phyloP scores from a whole-genome alignment of 2,888 invertebrate genomes.

The Sthenelais limicola region DNA sequence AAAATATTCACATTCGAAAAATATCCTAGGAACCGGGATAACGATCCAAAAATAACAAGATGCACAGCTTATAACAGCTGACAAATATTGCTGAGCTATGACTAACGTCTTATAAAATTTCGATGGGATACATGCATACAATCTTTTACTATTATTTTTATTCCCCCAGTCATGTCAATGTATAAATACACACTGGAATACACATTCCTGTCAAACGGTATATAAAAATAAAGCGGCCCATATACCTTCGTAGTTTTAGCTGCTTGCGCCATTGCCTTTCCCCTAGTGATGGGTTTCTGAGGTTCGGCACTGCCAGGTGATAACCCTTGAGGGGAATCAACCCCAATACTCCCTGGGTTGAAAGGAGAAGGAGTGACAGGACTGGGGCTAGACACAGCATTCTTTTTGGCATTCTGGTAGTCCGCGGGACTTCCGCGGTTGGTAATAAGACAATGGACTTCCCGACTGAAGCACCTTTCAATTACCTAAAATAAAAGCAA shows the following conservation, averaged over 20 bases:
- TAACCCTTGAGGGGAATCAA: constrained; percentile 45
- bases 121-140: too few relatives aligned
- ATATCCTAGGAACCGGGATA: too few relatives aligned
- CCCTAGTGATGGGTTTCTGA: constrained; percentile 54
- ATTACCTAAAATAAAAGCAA: constrained; percentile 20
- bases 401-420: constrained; percentile 31
- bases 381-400: constrained; percentile 51
- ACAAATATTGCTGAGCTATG: too few relatives aligned
- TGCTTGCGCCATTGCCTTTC: constrained; percentile 57
- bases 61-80: too few relatives aligned
- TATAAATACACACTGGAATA: too few relatives aligned
- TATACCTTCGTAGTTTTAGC: constrained; percentile 31
- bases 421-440: constrained; percentile 41
- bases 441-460: constrained; percentile 40
- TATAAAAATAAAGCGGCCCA: too few relatives aligned
- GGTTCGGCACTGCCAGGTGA: background rate
- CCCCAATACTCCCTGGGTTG: constrained; percentile 53
- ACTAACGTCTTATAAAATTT: too few relatives aligned
- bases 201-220: too few relatives aligned
- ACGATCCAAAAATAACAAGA: too few relatives aligned
- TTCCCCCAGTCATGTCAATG: too few relatives aligned
- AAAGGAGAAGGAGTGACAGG: constrained; percentile 63
- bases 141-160: too few relatives aligned
- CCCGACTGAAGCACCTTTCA: constrained; percentile 44
- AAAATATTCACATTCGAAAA: too few relatives aligned